Percentiles rank a stretch among this genome's conserved stretches.
phyloP scores from a whole-genome alignment of 1,140 invertebrate species.

The Formica selysi region DNA sequence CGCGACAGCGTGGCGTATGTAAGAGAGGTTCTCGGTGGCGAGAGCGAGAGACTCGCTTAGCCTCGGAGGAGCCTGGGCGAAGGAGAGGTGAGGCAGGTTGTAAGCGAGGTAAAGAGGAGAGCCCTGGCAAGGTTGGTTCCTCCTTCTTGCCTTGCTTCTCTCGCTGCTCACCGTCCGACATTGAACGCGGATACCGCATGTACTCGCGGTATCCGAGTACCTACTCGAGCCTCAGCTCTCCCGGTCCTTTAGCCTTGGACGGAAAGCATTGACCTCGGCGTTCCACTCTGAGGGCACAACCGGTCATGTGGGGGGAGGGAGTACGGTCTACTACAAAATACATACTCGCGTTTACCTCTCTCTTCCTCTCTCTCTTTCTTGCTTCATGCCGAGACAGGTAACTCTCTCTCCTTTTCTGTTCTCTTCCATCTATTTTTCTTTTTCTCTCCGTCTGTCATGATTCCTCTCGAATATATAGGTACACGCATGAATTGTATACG shows the following conservation, averaged over 20 bases:
- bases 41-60: conserved; percentile 65
- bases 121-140: conserved; percentile 58
- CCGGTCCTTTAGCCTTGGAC: conserved; percentile 83
- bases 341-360: conserved; percentile 70
- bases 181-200: conserved; percentile 63
- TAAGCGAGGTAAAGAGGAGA: conserved; percentile 57
- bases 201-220: conserved; percentile 76
- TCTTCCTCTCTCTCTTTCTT: background rate
- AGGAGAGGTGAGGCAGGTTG: conserved; percentile 69
- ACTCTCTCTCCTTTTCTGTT: conserved; percentile 6
- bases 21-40: conserved; percentile 43
- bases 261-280: conserved; percentile 84
- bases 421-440: background rate
- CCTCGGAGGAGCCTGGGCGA: conserved; percentile 41
- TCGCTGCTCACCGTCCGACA: conserved; percentile 31
- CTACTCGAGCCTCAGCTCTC: conserved; percentile 74
- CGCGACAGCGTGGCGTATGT: conserved; percentile 32
- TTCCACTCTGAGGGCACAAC: conserved; percentile 81
- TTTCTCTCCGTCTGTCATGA: conserved; percentile 46
- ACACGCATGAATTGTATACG: conserved; percentile 11
- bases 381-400: too few species aligned
- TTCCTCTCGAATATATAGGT: conserved; percentile 39
- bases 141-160: conserved; percentile 60
- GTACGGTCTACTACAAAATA: conserved; percentile 82
- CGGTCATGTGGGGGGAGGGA: conserved; percentile 75